Conservation (phyloP, 2,888 invertebrate genomes). For the Trimorus sp. region DNA sequence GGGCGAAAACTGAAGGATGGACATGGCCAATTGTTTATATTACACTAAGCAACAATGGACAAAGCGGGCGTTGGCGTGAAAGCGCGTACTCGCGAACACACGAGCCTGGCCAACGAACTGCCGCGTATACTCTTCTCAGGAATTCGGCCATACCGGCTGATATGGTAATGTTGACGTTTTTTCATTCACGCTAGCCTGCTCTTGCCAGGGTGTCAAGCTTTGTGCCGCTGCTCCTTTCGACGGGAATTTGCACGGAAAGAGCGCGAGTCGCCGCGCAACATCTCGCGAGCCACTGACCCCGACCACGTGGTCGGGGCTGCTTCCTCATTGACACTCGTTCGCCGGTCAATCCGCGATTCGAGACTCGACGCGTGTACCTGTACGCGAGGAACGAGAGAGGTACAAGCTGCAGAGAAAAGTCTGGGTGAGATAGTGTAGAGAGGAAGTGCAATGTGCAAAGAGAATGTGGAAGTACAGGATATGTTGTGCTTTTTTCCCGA, state of each 20-base stretch:
- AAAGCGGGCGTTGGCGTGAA: slow-evolving; percentile 70
- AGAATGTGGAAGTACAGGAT: too few relatives aligned
- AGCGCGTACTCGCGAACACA: slow-evolving; percentile 65
- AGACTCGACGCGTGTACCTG: too few relatives aligned
- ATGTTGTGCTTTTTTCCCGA: too few relatives aligned
- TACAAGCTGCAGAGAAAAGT: too few relatives aligned
- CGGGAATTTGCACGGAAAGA: slow-evolving; percentile 48
- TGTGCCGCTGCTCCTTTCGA: slow-evolving; percentile 61
- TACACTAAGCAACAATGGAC: slow-evolving; percentile 79
- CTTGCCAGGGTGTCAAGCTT: slow-evolving; percentile 63
- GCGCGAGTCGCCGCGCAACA: slow-evolving; percentile 2
- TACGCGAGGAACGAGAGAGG: too few relatives aligned
- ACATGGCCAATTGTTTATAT: slow-evolving; percentile 81
- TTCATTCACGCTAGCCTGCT: slow-evolving; percentile 73
- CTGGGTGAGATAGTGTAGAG: too few relatives aligned
- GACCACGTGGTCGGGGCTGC: too few relatives aligned
- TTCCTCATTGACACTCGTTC: too few relatives aligned
- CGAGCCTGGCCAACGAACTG: slow-evolving; percentile 68
- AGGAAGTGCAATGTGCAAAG: too few relatives aligned
- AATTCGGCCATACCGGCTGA: slow-evolving; percentile 78
- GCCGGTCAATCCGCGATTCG: too few relatives aligned
- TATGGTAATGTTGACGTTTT: slow-evolving; percentile 74
- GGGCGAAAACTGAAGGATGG: slow-evolving; percentile 80
- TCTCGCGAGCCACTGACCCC: slow-evolving; percentile 1
- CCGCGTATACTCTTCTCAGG: slow-evolving; percentile 74